Conservation (phyloP, 2,888 invertebrate species). For the Julus scandinavius region DNA sequence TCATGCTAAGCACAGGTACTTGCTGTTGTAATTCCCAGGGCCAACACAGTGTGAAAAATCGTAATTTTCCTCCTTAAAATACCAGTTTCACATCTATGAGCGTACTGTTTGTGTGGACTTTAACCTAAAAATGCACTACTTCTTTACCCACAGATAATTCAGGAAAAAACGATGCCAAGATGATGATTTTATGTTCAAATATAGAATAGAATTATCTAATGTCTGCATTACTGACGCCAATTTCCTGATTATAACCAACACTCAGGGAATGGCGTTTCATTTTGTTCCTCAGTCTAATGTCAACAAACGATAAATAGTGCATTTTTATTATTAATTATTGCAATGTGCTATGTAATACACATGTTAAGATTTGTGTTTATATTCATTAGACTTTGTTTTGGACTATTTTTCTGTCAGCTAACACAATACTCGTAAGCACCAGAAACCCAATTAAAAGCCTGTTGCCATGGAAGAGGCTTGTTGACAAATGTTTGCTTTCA, state of each 20-base stretch:
- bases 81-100: too few species aligned
- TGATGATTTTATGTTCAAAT: neutral
- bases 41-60: too few species aligned
- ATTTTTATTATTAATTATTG: neutral
- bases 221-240: constrained; percentile 6
- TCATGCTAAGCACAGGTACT: too few species aligned
- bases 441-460: neutral
- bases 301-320: neutral
- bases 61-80: too few species aligned
- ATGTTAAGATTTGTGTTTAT: neutral
- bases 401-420: neutral
- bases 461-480: neutral
- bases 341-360: neutral
- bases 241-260: neutral
- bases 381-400: neutral
- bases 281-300: neutral
- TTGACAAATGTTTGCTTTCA: neutral
- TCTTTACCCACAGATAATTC: neutral
- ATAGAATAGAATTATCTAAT: constrained; percentile 2
- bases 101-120: too few species aligned
- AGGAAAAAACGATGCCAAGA: neutral
- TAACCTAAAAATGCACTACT: too few species aligned
- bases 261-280: neutral
- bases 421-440: neutral
- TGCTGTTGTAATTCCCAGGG: too few species aligned